Conservation (phyloP, 2,797 vertebrate species). For the Lepus oiostolus region DNA sequence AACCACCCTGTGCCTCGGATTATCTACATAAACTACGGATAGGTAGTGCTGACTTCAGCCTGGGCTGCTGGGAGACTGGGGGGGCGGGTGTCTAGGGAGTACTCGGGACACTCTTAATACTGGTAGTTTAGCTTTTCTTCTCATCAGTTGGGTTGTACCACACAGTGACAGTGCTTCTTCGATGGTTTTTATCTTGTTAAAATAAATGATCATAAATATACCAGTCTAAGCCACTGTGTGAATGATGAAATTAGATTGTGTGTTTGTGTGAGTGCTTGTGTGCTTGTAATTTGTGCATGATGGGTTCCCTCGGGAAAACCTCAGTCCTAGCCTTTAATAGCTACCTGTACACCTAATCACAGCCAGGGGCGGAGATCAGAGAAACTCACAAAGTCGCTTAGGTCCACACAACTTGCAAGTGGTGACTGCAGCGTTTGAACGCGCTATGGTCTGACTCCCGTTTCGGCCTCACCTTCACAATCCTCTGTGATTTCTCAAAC, state of each 20-base stretch:
- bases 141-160: background rate
- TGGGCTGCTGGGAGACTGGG: background rate
- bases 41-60: background rate
- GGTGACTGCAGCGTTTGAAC: background rate
- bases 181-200: background rate
- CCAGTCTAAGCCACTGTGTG: background rate
- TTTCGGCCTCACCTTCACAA: background rate
- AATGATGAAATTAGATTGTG: background rate
- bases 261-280: background rate
- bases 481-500: background rate
- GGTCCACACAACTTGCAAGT: background rate
- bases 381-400: background rate
- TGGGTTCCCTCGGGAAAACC: background rate
- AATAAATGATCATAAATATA: conserved; percentile 18
- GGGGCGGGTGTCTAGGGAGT: background rate
- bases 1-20: background rate
- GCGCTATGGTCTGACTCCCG: background rate
- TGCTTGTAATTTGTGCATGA: background rate
- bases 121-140: background rate
- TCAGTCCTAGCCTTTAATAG: background rate
- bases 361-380: background rate
- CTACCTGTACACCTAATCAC: background rate
- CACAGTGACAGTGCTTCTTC: background rate
- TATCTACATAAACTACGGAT: background rate
- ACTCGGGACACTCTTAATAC: background rate